These are phyloP conservation scores for Pachyramphus minor DNA, from an alignment of 2,113 vertebrate genomes.

Conservation along the genomic window DNA sequence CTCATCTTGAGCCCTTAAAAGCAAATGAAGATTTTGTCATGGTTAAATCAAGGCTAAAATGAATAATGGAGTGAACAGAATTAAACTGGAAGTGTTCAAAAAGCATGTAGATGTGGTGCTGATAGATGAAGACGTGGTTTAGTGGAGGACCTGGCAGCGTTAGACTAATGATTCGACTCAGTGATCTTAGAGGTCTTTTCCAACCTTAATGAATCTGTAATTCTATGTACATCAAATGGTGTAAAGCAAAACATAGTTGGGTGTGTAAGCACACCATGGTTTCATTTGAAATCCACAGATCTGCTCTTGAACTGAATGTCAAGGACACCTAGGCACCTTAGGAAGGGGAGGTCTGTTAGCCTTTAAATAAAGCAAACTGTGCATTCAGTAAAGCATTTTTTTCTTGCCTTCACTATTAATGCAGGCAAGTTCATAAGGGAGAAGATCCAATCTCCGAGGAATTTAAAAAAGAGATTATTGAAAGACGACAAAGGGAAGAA, in stretches of 20 bases:
- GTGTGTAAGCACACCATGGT: neutral
- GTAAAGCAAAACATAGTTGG: neutral
- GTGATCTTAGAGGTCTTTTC: neutral
- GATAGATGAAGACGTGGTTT: neutral
- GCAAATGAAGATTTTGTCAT: neutral
- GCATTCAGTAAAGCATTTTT: neutral
- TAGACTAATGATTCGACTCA: neutral
- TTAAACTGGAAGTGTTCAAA: neutral
- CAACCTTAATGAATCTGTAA: neutral
- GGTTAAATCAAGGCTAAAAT: neutral
- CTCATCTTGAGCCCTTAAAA: neutral
- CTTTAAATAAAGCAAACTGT: neutral
- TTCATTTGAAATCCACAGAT: neutral
- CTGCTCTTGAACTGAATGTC: neutral
- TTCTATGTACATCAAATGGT: neutral
- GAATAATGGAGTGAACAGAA: neutral
- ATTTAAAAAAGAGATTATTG: conserved; percentile 69
- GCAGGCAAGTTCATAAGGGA: conserved; percentile 83
- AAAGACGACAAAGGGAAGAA: conserved; percentile 69
- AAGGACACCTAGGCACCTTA: neutral
- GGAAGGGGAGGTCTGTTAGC: neutral
- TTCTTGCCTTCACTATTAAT: conserved; percentile 12
- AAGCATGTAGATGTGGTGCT: neutral
- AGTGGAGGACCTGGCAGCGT: neutral
- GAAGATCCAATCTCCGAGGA: conserved; percentile 73